A percentile compares a stretch with the other conserved stretches of the same genome.
These are phyloP conservation scores for Microcebus murinus DNA, from an alignment of 2,113 vertebrate species.

Conservation along the genomic window DNA sequence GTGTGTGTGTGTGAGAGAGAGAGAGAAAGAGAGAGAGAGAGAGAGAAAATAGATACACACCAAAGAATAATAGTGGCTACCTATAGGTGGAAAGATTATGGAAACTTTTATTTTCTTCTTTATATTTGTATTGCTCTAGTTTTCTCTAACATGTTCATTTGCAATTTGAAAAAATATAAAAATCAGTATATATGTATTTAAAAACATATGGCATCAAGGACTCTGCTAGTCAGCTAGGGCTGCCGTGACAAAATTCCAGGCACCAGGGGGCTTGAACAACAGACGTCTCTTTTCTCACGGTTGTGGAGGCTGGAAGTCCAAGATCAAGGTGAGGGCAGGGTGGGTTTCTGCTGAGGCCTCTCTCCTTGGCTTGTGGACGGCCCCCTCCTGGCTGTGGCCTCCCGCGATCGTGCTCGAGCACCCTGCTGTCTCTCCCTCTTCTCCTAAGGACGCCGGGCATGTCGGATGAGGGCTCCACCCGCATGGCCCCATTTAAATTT, in stretches of 20 bases:
- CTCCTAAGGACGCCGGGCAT: not conserved
- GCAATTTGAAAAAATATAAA: not conserved
- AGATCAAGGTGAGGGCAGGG: not conserved
- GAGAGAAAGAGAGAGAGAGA: too few relatives aligned
- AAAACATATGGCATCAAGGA: not conserved
- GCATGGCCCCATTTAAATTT: not conserved
- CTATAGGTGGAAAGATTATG: not conserved
- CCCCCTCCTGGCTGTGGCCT: too few relatives aligned
- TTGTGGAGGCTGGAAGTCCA: not conserved
- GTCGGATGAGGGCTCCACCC: not conserved
- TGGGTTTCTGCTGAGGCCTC: not conserved
- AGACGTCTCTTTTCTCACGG: not conserved
- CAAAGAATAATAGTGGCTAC: not conserved
- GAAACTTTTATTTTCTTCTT: not conserved
- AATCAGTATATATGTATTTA: not conserved
- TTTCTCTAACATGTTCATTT: not conserved
- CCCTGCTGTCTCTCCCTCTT: not conserved
- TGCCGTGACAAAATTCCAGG: not conserved
- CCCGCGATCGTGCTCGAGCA: accelerated
- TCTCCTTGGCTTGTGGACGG: not conserved
- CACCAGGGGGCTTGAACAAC: not conserved
- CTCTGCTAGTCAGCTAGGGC: too few relatives aligned
- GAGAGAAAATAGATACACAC: not conserved
- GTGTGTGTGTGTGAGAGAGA: not conserved
- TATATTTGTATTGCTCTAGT: not conserved